Conservation (phyloP, 2,888 invertebrate genomes). For the Nomada flava region DNA sequence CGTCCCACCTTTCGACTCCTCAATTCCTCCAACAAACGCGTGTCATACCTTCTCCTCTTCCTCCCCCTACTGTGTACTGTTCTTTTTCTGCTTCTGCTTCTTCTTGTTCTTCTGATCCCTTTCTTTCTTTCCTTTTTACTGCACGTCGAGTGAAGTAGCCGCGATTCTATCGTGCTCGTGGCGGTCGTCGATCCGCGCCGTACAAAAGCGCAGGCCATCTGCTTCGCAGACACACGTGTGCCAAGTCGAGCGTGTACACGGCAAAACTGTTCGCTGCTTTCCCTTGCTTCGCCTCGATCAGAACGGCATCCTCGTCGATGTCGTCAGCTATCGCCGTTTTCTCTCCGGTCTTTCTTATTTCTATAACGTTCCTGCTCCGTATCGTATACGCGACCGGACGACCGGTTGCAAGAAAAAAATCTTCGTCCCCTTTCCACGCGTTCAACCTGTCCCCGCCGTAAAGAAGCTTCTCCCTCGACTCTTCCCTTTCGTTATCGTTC, state of each 20-base stretch:
- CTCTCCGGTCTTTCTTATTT: neutral
- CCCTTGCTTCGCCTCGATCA: constrained; percentile 17
- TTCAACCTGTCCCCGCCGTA: neutral
- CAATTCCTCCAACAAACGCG: constrained; percentile 26
- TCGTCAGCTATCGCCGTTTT: constrained; percentile 6
- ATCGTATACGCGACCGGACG: neutral
- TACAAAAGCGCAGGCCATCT: constrained; percentile 49
- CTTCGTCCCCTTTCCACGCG: neutral
- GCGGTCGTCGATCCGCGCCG: constrained; percentile 54
- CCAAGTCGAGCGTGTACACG: constrained; percentile 51
- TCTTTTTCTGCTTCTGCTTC: neutral
- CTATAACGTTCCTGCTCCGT: neutral
- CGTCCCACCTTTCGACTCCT: constrained; percentile 4
- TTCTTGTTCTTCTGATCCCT: neutral
- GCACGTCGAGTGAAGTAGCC: constrained; percentile 15
- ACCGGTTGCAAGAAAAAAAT: neutral
- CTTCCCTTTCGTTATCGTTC: constrained; percentile 59
- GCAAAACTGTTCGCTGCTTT: constrained; percentile 45
- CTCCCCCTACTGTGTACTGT: neutral
- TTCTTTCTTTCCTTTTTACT: constrained; percentile 5
- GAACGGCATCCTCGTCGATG: constrained; percentile 3
- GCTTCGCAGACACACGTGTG: constrained; percentile 57
- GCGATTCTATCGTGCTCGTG: constrained; percentile 53
- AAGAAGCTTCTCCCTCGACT: neutral
- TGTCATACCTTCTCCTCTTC: constrained; percentile 10